Base-by-base conservation (phyloP, 2,113 vertebrate genomes). In the Ptilorrhoa leucosticta region DNA sequence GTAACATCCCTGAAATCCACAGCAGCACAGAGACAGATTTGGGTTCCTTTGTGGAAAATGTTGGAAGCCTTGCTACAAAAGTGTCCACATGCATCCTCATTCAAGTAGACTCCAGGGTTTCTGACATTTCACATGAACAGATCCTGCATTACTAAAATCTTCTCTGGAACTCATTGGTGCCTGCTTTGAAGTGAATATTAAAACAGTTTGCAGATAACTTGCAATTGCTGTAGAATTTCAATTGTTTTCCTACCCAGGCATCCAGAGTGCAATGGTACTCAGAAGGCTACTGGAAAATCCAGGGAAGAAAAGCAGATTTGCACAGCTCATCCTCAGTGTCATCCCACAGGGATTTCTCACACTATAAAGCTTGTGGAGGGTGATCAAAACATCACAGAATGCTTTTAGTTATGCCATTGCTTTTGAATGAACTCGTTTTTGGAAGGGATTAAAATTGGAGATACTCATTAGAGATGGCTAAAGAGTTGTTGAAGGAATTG, bases 21-120 rank as follows among this genome's bases (percentile, higher is more conserved):
- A 8, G 5, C 30, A 51, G 31, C 2, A 1, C 28, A 37, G 35
- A 63, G 13, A 15, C 22, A 83, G 23, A 35, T 42, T 12, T 11
- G 15, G 35, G 28, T 15, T 47, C 22, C 45, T 71, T 24, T 50
- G 11, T 23, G 35, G 79, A 31, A 75, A 35, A 33, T 14, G 9
- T 57, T 80, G 45, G 50, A 83, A 77, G 18, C 18, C 8, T 65
- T 60, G 13, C 21, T 40, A 19, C 15, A 13, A 5, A 86, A 53
- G 7, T 6, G 7, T 37, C 57, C 83, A 15, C 0, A 0, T 35
- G 26, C 9, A 20, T 19, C 54, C 70, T 60, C 75, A 21, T 9
- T 23, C 4, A 7, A n/a, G 63, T 31, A 85, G 57, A 47, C 15
- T 39, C 53, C 56, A 83, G 40, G n/a, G 37, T 26, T 83, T 33